phyloP scores from a whole-genome alignment of 2,113 vertebrate species.

The Falco punctatus region DNA sequence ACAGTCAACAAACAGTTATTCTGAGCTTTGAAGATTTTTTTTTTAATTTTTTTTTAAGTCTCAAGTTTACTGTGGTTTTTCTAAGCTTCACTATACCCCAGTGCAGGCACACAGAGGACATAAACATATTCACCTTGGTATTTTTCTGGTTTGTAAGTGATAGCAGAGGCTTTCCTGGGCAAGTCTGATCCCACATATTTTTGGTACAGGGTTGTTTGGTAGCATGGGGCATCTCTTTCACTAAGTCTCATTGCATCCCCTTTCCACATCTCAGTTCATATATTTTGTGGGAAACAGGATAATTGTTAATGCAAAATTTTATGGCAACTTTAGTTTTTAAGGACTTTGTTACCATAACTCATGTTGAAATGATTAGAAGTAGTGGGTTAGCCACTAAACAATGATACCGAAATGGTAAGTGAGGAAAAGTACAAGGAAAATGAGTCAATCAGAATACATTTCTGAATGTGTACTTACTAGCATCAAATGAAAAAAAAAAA shows the following conservation, averaged over 20 bases:
- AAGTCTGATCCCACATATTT: not conserved
- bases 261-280: not conserved
- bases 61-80: not conserved
- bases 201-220: not conserved
- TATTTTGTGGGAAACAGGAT: not conserved
- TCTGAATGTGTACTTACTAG: not conserved
- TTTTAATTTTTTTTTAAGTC: not conserved
- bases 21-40: not conserved
- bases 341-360: not conserved
- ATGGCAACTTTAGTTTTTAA: not conserved
- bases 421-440: not conserved
- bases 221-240: not conserved
- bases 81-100: not conserved
- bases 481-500: not conserved
- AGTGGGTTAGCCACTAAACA: not conserved
- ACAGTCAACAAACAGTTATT: not conserved
- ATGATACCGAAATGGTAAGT: not conserved
- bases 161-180: not conserved
- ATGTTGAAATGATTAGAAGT: not conserved
- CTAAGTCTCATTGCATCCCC: not conserved
- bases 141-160: not conserved
- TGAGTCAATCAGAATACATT: not conserved
- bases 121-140: not conserved
- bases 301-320: not conserved
- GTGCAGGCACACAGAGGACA: rapidly evolving